Conservation (phyloP, 2,888 invertebrate species). For the Scrobipalpa costella region DNA sequence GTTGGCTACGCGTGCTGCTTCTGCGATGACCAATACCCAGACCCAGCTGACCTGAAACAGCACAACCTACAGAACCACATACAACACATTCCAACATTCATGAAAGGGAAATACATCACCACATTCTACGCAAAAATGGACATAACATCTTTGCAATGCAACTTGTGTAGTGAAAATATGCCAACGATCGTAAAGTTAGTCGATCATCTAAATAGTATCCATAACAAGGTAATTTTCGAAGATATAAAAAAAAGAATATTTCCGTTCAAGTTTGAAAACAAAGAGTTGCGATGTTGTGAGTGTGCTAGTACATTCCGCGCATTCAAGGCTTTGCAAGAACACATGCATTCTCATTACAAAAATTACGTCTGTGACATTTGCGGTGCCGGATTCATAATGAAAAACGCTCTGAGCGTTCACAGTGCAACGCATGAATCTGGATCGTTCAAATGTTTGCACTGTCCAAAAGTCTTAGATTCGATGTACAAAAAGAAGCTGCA, state of each 20-base stretch:
- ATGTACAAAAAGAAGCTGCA: conserved; percentile 67
- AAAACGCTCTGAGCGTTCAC: conserved; percentile 54
- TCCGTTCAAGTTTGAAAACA: conserved; percentile 39
- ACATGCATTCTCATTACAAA: conserved; percentile 64
- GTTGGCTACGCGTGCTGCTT: conserved; percentile 41
- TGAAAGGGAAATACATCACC: conserved; percentile 29
- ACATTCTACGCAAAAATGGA: conserved; percentile 35
- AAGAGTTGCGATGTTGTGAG: conserved; percentile 41
- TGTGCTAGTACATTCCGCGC: conserved; percentile 44
- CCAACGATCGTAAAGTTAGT: conserved; percentile 30
- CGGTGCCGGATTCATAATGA: conserved; percentile 59
- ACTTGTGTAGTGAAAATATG: conserved; percentile 27
- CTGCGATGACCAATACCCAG: conserved; percentile 36
- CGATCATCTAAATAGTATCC: conserved; percentile 31
- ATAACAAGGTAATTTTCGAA: conserved; percentile 31
- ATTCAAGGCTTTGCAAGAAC: conserved; percentile 56
- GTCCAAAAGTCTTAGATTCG: conserved; percentile 73
- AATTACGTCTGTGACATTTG: conserved; percentile 62
- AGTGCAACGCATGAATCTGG: conserved; percentile 55
- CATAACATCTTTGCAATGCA: conserved; percentile 35
- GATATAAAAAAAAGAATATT: conserved; percentile 36
- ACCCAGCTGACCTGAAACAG: conserved; percentile 35
- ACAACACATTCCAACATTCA: conserved; percentile 26
- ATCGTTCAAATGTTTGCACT: conserved; percentile 57
- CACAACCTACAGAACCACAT: conserved; percentile 30